phyloP scores from a whole-genome alignment of 1,140 invertebrate species.

The Cryptotermes secundus region DNA sequence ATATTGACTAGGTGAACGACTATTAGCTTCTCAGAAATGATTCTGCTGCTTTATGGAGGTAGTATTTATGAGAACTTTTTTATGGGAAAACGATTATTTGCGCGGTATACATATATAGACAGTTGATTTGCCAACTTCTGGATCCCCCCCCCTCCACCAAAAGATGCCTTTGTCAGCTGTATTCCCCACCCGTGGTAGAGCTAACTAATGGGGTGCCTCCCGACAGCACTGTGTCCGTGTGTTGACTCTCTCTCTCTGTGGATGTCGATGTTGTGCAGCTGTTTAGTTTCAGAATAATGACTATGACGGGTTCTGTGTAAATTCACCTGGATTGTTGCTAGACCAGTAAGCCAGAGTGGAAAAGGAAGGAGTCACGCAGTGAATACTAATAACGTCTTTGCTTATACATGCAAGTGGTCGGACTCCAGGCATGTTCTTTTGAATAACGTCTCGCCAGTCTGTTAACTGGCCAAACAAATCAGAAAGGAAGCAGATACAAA shows the following conservation, averaged over 20 bases:
- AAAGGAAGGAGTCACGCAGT: neutral
- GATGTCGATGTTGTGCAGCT: neutral
- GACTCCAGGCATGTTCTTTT: neutral
- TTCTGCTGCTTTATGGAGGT: too few relatives aligned
- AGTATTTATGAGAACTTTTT: too few relatives aligned
- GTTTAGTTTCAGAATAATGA: neutral
- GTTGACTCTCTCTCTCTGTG: neutral
- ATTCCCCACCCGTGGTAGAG: neutral
- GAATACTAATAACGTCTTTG: constrained; percentile 5
- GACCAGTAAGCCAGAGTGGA: neutral
- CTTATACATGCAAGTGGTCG: neutral
- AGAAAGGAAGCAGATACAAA: too few relatives aligned
- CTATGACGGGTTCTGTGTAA: neutral
- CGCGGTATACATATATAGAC: too few relatives aligned
- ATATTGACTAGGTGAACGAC: too few relatives aligned
- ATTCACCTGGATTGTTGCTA: constrained; percentile 5
- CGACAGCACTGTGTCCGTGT: neutral
- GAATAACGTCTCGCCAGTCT: neutral
- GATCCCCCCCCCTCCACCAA: neutral
- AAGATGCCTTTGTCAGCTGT: neutral
- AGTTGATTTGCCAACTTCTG: too few relatives aligned
- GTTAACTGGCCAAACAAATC: neutral
- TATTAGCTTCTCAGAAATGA: too few relatives aligned
- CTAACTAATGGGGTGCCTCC: neutral
- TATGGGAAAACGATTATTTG: too few relatives aligned